These are phyloP conservation scores for Emydocephalus ijimae DNA, from an alignment of 2,113 vertebrate genomes.

Conservation along the genomic window DNA sequence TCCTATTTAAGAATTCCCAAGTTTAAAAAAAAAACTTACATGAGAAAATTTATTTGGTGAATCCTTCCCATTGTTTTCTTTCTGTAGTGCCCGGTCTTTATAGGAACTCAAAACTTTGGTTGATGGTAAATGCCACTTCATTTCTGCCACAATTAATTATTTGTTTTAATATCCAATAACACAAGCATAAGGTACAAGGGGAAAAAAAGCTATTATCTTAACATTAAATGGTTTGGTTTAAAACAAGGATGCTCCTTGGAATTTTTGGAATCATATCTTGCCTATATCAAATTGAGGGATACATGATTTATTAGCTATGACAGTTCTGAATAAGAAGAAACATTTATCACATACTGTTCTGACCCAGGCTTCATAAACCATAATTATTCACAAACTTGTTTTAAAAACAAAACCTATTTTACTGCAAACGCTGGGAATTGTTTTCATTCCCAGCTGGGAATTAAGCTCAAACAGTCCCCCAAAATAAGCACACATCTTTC, in stretches of 20 bases:
- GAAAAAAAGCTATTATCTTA: constrained; percentile 26
- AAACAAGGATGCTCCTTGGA: constrained; percentile 16
- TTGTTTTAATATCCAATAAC: constrained; percentile 37
- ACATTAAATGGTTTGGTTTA: constrained; percentile 19
- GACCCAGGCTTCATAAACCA: too few relatives aligned
- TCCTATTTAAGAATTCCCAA: constrained; percentile 1
- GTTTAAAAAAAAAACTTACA: constrained; percentile 72
- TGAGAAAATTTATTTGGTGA: constrained; percentile 88
- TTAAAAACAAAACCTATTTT: too few relatives aligned
- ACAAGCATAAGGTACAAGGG: constrained; percentile 21
- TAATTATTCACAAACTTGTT: too few relatives aligned
- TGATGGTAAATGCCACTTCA: constrained; percentile 88
- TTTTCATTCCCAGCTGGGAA: too few relatives aligned
- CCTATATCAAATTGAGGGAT: background rate
- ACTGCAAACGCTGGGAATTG: too few relatives aligned
- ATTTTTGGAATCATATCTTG: background rate
- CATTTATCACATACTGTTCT: background rate
- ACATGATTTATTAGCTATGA: background rate
- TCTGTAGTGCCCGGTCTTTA: constrained; percentile 82
- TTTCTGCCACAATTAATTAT: constrained; percentile 75
- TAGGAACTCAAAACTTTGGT: constrained; percentile 89
- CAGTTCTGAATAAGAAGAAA: background rate
- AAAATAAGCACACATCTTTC: too few relatives aligned
- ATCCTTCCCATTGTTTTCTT: constrained; percentile 83
- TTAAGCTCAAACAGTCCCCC: too few relatives aligned